Base-by-base conservation (phyloP, 2,888 invertebrate species). In the Tromatobia lineatoria region DNA sequence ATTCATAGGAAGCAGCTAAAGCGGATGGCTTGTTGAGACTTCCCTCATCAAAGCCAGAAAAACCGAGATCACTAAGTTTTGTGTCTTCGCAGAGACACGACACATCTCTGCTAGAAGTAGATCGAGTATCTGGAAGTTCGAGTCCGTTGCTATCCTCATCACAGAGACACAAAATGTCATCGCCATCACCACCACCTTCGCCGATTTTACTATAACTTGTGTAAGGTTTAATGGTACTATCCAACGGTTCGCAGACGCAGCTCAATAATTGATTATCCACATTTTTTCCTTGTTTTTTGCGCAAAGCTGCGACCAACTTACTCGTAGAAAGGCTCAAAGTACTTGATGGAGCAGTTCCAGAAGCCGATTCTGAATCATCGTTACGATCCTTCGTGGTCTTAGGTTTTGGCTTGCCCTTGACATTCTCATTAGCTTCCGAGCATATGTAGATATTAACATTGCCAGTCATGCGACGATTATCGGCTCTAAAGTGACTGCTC, bases 361-460 rank as follows among this genome's bases (percentile, higher is more conserved):
- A 85, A 15, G 77, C 80, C 6, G 88, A 81, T 66, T 85, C 88
- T 3, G 74, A 73, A 13, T 83, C 87, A 1, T 87, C 69, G 64
- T 71, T 23, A 3, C 75, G 18, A 25, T 71, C 76, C 54, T 67
- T 61, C 11, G 71, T 71, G 7, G 74, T 75, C 13, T 75, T 47
- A 6, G 69, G 64, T 23, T 88, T 82, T 23, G 85, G 78, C 61
- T 87, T 71, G 15, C 59, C 71, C 23, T 69, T 78, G n/a, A 69
- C 13, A 23, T 86, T 90, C 0, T 89, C 89, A 7, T 80, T 88
- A 0, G 88, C 86, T 59, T 91, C 90, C 3, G 91, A 92, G 23
- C 91, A 92, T n/a, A 92, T 91, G 78, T 92, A 92, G 29, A 92
- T 91, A 59, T 92, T 92, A 2, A 92, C 90, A 50, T 90, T 91